Conservation (phyloP, 2,797 vertebrate species). For the Callimico goeldii region DNA sequence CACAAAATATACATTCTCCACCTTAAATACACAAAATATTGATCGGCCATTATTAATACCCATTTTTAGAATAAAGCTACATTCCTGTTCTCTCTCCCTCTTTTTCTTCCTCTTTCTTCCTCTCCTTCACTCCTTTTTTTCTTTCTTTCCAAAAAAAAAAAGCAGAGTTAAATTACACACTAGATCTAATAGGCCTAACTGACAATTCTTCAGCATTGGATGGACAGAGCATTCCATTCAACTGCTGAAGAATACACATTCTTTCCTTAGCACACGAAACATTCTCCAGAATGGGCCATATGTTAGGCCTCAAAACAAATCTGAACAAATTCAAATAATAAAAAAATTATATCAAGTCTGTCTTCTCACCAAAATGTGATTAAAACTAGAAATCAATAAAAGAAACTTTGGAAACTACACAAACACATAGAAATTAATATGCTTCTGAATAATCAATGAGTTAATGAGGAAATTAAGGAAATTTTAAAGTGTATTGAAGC, state of each 20-base stretch:
- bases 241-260: background rate
- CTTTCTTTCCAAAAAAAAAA: too few relatives aligned
- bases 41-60: too few relatives aligned
- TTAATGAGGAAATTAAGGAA: background rate
- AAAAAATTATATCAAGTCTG: background rate
- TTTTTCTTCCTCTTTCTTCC: too few relatives aligned
- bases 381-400: background rate
- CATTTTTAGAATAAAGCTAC: too few relatives aligned
- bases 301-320: background rate
- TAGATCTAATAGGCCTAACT: background rate
- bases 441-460: background rate
- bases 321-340: background rate
- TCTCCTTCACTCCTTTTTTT: too few relatives aligned
- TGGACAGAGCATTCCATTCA: background rate
- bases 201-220: background rate
- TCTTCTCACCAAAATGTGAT: background rate
- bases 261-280: background rate
- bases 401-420: background rate
- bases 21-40: too few relatives aligned
- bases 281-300: background rate
- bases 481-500: background rate
- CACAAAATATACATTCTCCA: too few relatives aligned
- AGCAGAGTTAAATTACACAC: background rate
- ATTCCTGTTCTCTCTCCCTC: too few relatives aligned
- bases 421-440: background rate